phyloP scores from a whole-genome alignment of 2,888 invertebrate species.

The Acanthoscelides obtectus region DNA sequence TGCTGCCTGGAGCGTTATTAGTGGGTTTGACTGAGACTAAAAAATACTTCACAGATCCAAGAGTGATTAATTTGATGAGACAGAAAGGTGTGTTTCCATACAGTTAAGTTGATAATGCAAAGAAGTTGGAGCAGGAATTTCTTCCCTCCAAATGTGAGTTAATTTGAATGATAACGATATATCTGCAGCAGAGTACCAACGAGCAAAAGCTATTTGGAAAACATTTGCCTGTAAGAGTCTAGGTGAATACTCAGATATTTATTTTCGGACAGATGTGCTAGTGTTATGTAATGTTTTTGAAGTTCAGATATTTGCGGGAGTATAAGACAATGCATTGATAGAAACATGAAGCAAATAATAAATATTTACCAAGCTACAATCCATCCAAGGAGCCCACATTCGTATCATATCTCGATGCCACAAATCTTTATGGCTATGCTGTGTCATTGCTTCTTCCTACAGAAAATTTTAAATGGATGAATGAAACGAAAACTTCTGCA shows the following conservation, averaged over 20 bases:
- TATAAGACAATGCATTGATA: constrained; percentile 7
- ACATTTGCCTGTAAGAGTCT: constrained; percentile 2
- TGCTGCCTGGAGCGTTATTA: background rate
- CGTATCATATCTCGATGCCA: constrained; percentile 6
- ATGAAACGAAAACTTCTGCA: constrained; percentile 2
- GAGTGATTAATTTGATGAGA: constrained; percentile 3
- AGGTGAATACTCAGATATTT: constrained; percentile 4
- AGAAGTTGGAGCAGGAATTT: background rate
- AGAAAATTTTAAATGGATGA: constrained; percentile 1
- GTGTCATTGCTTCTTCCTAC: background rate
- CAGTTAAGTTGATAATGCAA: background rate
- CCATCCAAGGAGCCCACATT: background rate
- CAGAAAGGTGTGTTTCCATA: constrained; percentile 1
- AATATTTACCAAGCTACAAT: constrained; percentile 2
- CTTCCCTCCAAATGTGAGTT: too few relatives aligned
- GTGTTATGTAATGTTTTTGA: constrained; percentile 3
- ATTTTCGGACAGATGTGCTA: constrained; percentile 1
- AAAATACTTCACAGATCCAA: background rate
- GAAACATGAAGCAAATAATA: constrained; percentile 5
- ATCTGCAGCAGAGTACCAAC: background rate
- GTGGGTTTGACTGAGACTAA: background rate
- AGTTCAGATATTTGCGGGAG: constrained; percentile 6
- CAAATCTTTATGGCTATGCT: background rate
- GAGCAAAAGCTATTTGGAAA: background rate
- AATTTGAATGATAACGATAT: background rate